phyloP scores from a whole-genome alignment of 2,113 vertebrate genomes.

The Boulengeromyrus knoepffleri region DNA sequence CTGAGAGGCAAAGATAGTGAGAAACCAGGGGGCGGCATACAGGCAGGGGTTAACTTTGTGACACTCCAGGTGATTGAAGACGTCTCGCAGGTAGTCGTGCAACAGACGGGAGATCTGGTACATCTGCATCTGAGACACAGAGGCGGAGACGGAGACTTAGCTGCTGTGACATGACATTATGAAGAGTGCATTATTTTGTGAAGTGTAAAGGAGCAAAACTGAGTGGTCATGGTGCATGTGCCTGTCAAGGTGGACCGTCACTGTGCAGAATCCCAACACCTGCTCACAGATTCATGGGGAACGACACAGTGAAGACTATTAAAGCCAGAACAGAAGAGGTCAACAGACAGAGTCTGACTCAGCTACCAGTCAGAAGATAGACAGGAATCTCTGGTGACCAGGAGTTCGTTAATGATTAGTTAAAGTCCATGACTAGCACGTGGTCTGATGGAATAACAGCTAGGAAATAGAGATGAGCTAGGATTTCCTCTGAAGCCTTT shows the following conservation, averaged over 20 bases:
- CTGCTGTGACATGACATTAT: background rate
- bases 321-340: background rate
- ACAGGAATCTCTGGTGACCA: background rate
- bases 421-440: background rate
- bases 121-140: slow-evolving; percentile 68
- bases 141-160: background rate
- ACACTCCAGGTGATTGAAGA: slow-evolving; percentile 90
- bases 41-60: slow-evolving; percentile 93
- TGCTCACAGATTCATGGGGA: background rate
- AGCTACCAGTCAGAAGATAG: background rate
- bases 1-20: slow-evolving; percentile 91
- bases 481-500: background rate
- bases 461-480: background rate
- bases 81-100: slow-evolving; percentile 89
- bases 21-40: slow-evolving; percentile 95
- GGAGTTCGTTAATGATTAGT: background rate
- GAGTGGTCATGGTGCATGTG: background rate
- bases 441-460: background rate
- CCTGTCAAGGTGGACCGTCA: background rate
- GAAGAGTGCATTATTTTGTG: background rate
- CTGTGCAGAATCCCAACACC: background rate
- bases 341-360: background rate
- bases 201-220: background rate
- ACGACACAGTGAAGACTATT: background rate
- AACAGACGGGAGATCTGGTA: slow-evolving; percentile 95